Base-by-base conservation (phyloP, 2,888 invertebrate genomes). In the Drosophila ezoana region DNA sequence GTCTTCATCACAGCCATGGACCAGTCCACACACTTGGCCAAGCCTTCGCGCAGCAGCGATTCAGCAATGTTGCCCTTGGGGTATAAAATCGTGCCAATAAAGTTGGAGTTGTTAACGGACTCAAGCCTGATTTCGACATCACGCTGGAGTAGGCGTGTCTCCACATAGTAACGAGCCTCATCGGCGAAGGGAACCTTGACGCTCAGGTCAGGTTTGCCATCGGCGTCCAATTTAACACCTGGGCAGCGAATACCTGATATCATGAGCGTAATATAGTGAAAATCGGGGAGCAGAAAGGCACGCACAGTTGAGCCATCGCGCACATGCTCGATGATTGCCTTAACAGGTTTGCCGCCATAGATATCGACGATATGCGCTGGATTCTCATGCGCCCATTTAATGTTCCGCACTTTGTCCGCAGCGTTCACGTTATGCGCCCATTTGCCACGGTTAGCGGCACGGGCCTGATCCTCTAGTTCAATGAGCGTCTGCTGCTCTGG, bases 271-370 rank as follows among this genome's bases (percentile, higher is more conserved):
- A 99, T 95, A 90, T 98, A 96, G 83, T 97, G 95, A 92, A 95
- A 98, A 66, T 96, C 97, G 1, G 99, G 98, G 61, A 99, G 92
- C 11, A 99, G 93, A 89, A 98, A 97, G 3, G 97, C 96, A 75
- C 99, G 94, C 13, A 99, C 95, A 1, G 99, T 99, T 35, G 98
- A 98, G 0, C 99, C 99, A 93, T 99, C 99, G 61, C 98, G 95
- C 0, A 99, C 99, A 93, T 98, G 98, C 91, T 99, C 99, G 82
- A 99, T 96, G 62, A 99, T 95, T 47, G 99, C 98, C 92, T 96
- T 96, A 5, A 99, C 93, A 0, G 97, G 98, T 90, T 98, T 96
- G 38, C 96, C 95, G 71, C 95, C 96, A 76, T 95, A 95, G 88
- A 97, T 96, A 87, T 98, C 98, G 4, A 99, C 96, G 93, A 95